Percentiles rank a stretch among this genome's conserved stretches.
Evolutionary conservation across 2,113 vertebrate species (phyloP).

Genomic region (Neotragus pygmaeus): DNA sequence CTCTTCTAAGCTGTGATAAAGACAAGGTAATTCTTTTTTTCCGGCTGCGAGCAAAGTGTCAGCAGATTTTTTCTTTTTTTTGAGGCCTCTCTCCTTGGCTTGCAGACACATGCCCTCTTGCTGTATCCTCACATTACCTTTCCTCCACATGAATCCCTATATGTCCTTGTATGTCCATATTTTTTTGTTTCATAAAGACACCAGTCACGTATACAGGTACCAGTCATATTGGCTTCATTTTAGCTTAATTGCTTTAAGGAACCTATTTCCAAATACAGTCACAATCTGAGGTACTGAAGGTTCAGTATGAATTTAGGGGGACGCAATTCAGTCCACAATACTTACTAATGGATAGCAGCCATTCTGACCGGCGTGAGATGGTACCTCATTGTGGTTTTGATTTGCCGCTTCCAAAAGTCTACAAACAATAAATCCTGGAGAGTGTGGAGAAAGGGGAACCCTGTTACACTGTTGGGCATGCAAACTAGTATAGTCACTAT

Average conservation of each 20-base stretch:
- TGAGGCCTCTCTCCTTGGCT: background rate
- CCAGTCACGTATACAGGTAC: background rate
- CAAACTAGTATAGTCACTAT: background rate
- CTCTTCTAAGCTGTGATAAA: background rate
- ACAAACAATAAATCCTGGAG: background rate
- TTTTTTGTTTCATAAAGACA: background rate
- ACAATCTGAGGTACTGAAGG: background rate
- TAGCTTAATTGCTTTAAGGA: background rate
- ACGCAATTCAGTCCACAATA: background rate
- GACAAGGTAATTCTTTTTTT: background rate
- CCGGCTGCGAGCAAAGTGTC: background rate
- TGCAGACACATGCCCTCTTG: background rate
- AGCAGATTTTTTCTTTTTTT: background rate
- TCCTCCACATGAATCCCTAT: background rate
- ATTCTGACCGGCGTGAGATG: accelerated
- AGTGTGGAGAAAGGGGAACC: background rate
- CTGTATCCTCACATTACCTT: background rate
- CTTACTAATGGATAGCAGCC: background rate
- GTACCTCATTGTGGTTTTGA: background rate
- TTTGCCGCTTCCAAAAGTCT: background rate
- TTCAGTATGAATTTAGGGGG: background rate
- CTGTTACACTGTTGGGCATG: background rate
- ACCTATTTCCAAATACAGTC: background rate
- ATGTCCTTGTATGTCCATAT: background rate
- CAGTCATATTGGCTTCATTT: background rate